Evolutionary conservation across 1,140 invertebrate genomes (phyloP).

Genomic region (Chironomus striatipennis): DNA sequence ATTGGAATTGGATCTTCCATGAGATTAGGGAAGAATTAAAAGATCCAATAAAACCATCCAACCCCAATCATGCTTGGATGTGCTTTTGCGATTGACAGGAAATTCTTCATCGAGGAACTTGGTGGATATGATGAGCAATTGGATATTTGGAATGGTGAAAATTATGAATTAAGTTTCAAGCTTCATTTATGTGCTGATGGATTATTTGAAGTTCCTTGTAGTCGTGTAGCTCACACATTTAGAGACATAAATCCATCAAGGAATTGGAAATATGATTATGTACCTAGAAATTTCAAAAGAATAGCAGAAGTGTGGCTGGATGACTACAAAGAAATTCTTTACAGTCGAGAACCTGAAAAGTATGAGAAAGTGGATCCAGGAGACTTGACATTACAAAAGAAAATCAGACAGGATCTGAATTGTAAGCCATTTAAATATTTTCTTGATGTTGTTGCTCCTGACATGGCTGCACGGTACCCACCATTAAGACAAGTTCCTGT

Average conservation of each 20-base stretch:
- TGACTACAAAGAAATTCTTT: conserved; percentile 50
- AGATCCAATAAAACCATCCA: conserved; percentile 63
- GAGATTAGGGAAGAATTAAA: conserved; percentile 60
- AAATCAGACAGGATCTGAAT: not conserved
- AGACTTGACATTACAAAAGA: not conserved
- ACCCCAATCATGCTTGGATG: conserved; percentile 92
- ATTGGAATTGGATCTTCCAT: conserved; percentile 82
- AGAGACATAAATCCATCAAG: conserved; percentile 41
- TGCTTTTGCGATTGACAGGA: conserved; percentile 77
- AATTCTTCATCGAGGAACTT: conserved; percentile 95
- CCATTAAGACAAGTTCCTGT: not conserved
- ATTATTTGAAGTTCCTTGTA: conserved; percentile 87
- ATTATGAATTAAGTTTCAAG: conserved; percentile 95
- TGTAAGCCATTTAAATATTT: conserved; percentile 12
- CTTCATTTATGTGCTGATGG: conserved; percentile 85
- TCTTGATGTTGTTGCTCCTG: not conserved
- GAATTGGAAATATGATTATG: not conserved
- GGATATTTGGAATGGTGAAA: conserved; percentile 95
- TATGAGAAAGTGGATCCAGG: not conserved
- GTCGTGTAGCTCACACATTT: conserved; percentile 92
- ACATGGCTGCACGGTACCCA: not conserved
- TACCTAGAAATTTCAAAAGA: conserved; percentile 1
- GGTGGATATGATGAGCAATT: conserved; percentile 88
- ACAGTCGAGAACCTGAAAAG: not conserved
- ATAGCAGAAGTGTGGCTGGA: conserved; percentile 70